Conservation (phyloP, 2,797 vertebrate genomes). For the Scleropages formosus region DNA sequence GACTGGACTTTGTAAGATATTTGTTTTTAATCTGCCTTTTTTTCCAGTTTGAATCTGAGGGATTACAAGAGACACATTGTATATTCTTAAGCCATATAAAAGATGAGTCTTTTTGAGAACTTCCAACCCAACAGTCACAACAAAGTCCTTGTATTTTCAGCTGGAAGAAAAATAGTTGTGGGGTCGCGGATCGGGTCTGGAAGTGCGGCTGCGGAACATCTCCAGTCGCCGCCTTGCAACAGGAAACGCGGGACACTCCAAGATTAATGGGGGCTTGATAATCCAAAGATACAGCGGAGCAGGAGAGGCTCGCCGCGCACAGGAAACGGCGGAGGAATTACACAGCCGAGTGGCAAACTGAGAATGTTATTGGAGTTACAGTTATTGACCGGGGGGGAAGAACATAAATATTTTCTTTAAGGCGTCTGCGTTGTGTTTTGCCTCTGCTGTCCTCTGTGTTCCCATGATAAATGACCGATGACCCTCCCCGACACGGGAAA, state of each 20-base stretch:
- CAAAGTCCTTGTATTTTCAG: neutral
- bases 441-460: neutral
- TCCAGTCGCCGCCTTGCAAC: constrained; percentile 1
- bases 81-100: constrained; percentile 6
- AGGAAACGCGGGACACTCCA: constrained; percentile 22
- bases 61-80: constrained; percentile 9
- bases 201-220: constrained; percentile 3
- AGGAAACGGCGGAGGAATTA: constrained; percentile 16
- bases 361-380: constrained; percentile 26
- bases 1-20: too few relatives aligned
- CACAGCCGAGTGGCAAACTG: constrained; percentile 1
- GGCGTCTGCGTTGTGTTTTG: neutral
- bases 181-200: constrained; percentile 11
- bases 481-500: neutral
- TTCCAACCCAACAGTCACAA: neutral
- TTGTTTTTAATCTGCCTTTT: neutral
- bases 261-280: constrained; percentile 32
- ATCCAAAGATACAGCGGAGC: constrained; percentile 28
- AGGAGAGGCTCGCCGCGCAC: neutral
- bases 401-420: constrained; percentile 13
- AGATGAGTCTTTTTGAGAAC: neutral
- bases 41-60: neutral
- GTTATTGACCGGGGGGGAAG: constrained; percentile 13
- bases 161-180: neutral
- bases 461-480: neutral